A percentile compares a stretch with the other conserved stretches of the same genome.
Conservation (phyloP, 2,113 vertebrate genomes). For the Saccopteryx bilineata region DNA sequence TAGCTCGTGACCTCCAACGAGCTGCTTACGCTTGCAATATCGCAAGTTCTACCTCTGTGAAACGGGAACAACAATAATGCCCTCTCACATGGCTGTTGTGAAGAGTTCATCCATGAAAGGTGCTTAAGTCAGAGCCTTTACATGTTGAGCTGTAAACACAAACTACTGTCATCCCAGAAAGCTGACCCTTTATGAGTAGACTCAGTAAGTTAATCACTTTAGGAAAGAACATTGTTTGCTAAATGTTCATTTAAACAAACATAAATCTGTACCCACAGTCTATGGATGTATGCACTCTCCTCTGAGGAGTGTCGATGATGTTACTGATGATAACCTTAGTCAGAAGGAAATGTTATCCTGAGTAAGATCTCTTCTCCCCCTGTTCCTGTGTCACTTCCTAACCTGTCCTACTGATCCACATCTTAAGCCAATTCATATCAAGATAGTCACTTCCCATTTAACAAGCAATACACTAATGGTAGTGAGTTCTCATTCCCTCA, state of each 20-base stretch:
- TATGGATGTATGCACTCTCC: neutral
- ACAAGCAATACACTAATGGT: neutral
- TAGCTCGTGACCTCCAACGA: neutral
- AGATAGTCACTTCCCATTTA: neutral
- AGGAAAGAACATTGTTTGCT: neutral
- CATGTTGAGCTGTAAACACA: neutral
- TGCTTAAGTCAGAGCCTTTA: neutral
- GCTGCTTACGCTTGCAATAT: neutral
- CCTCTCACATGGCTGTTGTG: neutral
- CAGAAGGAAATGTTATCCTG: neutral
- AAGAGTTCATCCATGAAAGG: constrained; percentile 20
- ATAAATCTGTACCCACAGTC: neutral
- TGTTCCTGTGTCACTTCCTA: neutral
- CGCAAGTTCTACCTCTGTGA: neutral
- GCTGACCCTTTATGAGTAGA: neutral
- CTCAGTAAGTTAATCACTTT: neutral
- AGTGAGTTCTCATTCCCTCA: neutral
- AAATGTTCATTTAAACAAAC: constrained; percentile 16
- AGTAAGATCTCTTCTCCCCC: neutral
- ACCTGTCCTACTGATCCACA: neutral
- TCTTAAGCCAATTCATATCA: neutral
- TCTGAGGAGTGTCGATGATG: neutral
- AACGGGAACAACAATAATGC: neutral
- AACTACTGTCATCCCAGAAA: neutral
- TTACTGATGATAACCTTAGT: neutral